Evolutionary conservation across 2,888 invertebrate genomes (phyloP), one percentile per base, ranked within the genome.

Genomic region (Callyntrura sp.): DNA sequence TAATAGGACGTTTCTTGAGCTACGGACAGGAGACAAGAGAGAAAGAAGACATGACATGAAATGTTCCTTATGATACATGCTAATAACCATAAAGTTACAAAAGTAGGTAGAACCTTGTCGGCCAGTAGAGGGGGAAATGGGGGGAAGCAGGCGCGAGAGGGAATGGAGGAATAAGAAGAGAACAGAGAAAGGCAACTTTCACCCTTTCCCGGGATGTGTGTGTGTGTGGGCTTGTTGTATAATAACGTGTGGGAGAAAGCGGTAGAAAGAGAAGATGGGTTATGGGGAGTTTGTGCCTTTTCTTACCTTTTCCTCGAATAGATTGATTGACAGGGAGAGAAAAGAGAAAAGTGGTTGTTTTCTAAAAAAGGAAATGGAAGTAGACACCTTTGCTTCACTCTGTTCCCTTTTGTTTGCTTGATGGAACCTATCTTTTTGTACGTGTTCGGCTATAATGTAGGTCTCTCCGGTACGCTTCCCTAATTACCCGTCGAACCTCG

Each of bases 311-410:
- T n/a, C 43, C 43, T 43, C 43, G 4, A 35, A 43, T n/a, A 43
- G 43, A 68, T 68, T 68, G 68, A 68, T 68, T 68, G 68, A n/a
- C 68, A 68, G 68, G 17, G 43, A 5, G 43, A 68, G 5, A 17
- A 68, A 11, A 12, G 35, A n/a, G 65, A 0, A 17, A 3, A n/a
- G 28, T 3, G n/a, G 3, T 9, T 28, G 11, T 14, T 68, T 14
- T 65, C 28, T 65, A 28, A 4, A 35, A n/a, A 28, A 14, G 51
- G 51, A 14, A 51, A 51, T 51, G 11, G 51, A 14, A 51, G 14
- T 51, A 51, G 51, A 51, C 51, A 51, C 51, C 11, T 51, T 51
- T 51, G 51, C 14, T 14, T 2, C 51, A 14, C 51, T 51, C 11
- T 28, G 25, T 25, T 28, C 25, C 62, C 62, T 62, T 14, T 62